phyloP scores from a whole-genome alignment of 2,113 vertebrate species.

The Caranx melampygus region DNA sequence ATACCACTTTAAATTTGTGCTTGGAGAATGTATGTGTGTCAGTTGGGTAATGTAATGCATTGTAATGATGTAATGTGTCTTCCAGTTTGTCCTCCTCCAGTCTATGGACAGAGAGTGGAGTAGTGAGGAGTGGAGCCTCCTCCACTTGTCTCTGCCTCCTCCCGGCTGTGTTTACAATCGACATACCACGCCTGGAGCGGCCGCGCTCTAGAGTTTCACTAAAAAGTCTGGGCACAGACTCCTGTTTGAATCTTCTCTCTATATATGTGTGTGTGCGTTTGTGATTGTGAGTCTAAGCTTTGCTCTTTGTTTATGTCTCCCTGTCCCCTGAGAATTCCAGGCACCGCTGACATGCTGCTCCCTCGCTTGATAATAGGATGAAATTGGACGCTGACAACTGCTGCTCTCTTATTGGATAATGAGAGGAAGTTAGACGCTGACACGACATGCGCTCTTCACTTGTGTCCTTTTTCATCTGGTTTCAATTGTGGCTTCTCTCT shows the following conservation, averaged over 20 bases:
- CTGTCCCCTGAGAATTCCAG: conserved; percentile 60
- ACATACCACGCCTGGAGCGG: conserved; percentile 73
- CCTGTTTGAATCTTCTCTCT: conserved; percentile 45
- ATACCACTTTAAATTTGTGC: not conserved
- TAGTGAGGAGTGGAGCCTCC: conserved; percentile 48
- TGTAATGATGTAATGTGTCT: conserved; percentile 36
- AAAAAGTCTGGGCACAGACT: conserved; percentile 59
- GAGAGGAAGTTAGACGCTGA: conserved; percentile 75
- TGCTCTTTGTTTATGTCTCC: conserved; percentile 74
- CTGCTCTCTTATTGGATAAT: conserved; percentile 79
- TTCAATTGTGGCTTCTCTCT: conserved; percentile 74
- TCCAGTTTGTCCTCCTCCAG: conserved; percentile 31
- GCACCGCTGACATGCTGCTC: conserved; percentile 54
- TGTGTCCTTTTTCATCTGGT: conserved; percentile 79
- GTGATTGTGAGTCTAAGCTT: conserved; percentile 54
- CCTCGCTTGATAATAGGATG: conserved; percentile 68
- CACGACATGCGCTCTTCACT: conserved; percentile 67
- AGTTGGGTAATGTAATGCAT: conserved; percentile 5
- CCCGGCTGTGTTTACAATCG: conserved; percentile 74
- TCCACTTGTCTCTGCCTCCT: conserved; percentile 60
- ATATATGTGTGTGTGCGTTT: not conserved
- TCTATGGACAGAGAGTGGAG: conserved; percentile 52
- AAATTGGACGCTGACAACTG: conserved; percentile 59
- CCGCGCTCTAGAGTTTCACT: conserved; percentile 73
- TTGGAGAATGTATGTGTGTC: not conserved